Evolutionary conservation across 2,113 vertebrate species (phyloP).

Genomic region (Tachysurus fulvidraco): DNA sequence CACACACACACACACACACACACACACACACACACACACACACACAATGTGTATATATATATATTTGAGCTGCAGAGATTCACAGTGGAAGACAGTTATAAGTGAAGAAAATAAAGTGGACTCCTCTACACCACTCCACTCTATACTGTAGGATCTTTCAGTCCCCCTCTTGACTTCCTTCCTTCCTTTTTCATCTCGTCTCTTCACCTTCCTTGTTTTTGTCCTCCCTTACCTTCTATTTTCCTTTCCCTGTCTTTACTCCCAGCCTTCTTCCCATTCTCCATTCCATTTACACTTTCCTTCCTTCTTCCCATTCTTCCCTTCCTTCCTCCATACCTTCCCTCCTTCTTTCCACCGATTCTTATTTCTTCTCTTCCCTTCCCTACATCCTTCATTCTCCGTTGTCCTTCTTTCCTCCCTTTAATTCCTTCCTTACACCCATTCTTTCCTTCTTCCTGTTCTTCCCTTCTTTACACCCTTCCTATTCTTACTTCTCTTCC

Average conservation of each 20-base stretch:
- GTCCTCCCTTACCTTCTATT: background rate
- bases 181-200: background rate
- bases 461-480: background rate
- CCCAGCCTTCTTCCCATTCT: background rate
- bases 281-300: no score
- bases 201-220: background rate
- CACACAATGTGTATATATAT: background rate
- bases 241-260: background rate
- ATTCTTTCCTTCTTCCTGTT: background rate
- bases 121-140: background rate
- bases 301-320: background rate
- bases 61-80: background rate
- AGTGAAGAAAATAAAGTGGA: background rate
- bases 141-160: background rate
- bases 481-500: background rate
- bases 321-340: background rate
- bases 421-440: background rate
- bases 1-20: slow-evolving; percentile 9
- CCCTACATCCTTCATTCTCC: no score
- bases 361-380: background rate
- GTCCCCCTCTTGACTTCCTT: background rate
- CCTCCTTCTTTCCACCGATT: background rate
- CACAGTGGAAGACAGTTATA: background rate
- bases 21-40: slow-evolving; percentile 13
- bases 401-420: no score